Conservation (phyloP, 2,888 invertebrate species). For the Timema cristinae region DNA sequence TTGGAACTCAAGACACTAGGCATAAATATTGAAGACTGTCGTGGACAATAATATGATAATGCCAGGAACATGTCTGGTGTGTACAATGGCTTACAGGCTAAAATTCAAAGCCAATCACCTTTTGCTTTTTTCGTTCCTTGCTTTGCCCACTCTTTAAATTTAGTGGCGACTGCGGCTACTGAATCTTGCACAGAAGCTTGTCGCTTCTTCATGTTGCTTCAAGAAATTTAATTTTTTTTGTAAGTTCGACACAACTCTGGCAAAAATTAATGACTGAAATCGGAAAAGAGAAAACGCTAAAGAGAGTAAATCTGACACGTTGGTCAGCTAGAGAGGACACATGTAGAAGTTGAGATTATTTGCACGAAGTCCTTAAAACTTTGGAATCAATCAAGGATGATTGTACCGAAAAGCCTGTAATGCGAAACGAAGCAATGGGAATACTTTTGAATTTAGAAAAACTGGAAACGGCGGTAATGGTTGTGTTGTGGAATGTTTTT, state of each 20-base stretch:
- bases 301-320: not conserved
- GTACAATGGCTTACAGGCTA: slow-evolving; percentile 5
- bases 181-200: too few relatives aligned
- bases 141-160: not conserved
- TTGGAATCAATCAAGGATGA: slow-evolving; percentile 1
- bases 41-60: not conserved
- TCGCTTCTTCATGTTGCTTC: too few relatives aligned
- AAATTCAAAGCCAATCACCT: not conserved
- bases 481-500: too few relatives aligned
- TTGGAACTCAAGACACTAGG: too few relatives aligned
- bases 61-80: not conserved
- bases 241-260: slow-evolving; percentile 1
- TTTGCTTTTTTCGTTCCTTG: not conserved
- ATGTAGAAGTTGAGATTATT: not conserved
- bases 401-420: not conserved
- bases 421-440: not conserved
- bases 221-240: not conserved
- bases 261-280: slow-evolving; percentile 5
- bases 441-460: slow-evolving; percentile 1
- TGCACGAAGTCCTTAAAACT: not conserved
- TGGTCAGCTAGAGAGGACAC: not conserved
- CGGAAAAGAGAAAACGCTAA: too few relatives aligned
- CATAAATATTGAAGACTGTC: too few relatives aligned
- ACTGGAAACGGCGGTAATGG: too few relatives aligned
- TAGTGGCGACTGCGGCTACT: not conserved